A percentile compares a stretch with the other conserved stretches of the same genome.
These are phyloP conservation scores for Drosophila orena DNA, from an alignment of 1,140 invertebrate genomes.

Conservation along the genomic window DNA sequence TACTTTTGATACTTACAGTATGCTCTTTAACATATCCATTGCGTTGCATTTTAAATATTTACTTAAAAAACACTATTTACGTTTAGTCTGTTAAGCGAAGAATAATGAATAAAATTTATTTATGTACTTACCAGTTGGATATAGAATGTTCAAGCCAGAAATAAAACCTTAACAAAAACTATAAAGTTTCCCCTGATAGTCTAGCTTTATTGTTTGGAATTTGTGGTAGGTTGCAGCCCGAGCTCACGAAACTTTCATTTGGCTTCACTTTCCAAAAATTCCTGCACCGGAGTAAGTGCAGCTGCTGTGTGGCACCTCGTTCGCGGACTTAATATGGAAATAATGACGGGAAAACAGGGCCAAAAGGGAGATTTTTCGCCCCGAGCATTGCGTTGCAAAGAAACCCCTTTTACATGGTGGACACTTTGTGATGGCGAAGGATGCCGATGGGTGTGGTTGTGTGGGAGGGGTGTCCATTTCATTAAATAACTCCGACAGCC, in stretches of 20 bases:
- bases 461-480: constrained; percentile 39
- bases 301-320: constrained; percentile 16
- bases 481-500: constrained; percentile 35
- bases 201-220: constrained; percentile 13
- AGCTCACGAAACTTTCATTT: constrained; percentile 16
- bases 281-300: not conserved
- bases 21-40: too few relatives aligned
- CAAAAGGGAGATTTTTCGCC: constrained; percentile 11
- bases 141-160: not conserved
- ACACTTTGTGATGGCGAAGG: constrained; percentile 14
- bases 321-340: constrained; percentile 46
- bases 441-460: not conserved
- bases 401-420: constrained; percentile 2
- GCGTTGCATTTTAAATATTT: too few relatives aligned
- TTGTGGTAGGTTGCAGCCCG: constrained; percentile 6
- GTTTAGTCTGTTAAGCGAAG: too few relatives aligned
- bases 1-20: not conserved
- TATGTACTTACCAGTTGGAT: too few relatives aligned
- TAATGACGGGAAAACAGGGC: constrained; percentile 26
- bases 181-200: constrained; percentile 13
- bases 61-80: too few relatives aligned
- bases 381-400: constrained; percentile 21
- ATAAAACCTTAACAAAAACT: constrained; percentile 1
- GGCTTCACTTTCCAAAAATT: constrained; percentile 7
- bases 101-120: not conserved